Conservation (phyloP, 1,140 invertebrate genomes). For the Drosophila prosaltans region DNA sequence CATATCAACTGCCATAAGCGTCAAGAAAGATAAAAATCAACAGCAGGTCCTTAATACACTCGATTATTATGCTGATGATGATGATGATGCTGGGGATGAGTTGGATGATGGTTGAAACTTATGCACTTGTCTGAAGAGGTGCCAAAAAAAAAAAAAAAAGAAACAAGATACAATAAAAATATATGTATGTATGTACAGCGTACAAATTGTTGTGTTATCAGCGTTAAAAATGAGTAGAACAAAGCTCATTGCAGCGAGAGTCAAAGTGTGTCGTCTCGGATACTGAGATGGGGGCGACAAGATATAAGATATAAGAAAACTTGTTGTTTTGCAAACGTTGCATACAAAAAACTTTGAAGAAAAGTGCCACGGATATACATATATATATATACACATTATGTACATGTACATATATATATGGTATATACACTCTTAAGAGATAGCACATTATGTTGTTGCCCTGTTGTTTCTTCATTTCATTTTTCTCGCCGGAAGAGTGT, state of each 20-base stretch:
- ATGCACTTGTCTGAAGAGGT: constrained; percentile 49
- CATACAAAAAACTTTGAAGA: background rate
- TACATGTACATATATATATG: background rate
- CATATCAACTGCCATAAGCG: constrained; percentile 57
- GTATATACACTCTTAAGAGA: constrained; percentile 11
- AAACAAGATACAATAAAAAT: constrained; percentile 1
- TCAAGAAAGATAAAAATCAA: constrained; percentile 56
- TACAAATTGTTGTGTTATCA: constrained; percentile 40
- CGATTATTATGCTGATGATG: constrained; percentile 16
- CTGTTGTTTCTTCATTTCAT: constrained; percentile 38
- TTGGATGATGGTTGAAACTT: constrained; percentile 44
- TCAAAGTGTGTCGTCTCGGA: background rate
- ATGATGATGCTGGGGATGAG: constrained; percentile 23
- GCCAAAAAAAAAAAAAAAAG: constrained; percentile 11
- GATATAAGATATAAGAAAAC: constrained; percentile 6
- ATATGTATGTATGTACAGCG: background rate
- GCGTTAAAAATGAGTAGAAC: constrained; percentile 30
- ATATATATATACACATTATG: background rate
- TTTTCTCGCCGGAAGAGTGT: constrained; percentile 20
- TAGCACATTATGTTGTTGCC: constrained; percentile 44
- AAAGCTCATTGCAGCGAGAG: background rate
- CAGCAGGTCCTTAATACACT: constrained; percentile 30
- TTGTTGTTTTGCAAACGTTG: background rate
- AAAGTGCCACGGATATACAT: background rate
- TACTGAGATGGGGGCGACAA: background rate